Percentiles rank a stretch among this genome's conserved stretches.
phyloP scores from a whole-genome alignment of 2,797 vertebrate genomes.

The Florisuga fusca region DNA sequence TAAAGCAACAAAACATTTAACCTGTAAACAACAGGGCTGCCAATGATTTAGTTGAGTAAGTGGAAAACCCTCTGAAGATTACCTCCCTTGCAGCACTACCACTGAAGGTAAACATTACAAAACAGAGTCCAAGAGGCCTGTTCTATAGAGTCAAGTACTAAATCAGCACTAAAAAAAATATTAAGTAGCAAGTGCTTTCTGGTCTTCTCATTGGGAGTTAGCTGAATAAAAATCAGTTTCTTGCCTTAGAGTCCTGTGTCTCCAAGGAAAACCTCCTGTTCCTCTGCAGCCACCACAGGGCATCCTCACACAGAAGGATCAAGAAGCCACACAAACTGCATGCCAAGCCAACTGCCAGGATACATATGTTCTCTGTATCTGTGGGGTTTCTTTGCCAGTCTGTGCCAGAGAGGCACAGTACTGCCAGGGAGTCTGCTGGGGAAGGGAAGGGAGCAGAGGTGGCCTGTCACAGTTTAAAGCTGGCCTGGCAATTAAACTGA shows the following conservation, averaged over 20 bases:
- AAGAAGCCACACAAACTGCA: not conserved
- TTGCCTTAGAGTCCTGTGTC: not conserved
- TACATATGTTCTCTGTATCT: rapidly evolving
- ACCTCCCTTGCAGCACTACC: too few relatives aligned
- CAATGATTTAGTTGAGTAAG: not conserved
- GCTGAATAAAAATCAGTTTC: not conserved
- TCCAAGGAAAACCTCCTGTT: not conserved
- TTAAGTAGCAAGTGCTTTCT: not conserved
- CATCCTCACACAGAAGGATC: too few relatives aligned
- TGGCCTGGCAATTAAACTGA: too few relatives aligned
- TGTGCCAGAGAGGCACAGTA: too few relatives aligned
- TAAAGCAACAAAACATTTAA: not conserved
- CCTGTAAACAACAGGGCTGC: not conserved
- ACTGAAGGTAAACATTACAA: not conserved
- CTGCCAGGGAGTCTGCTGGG: rapidly evolving
- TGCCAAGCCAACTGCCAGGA: not conserved
- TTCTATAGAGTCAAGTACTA: not conserved
- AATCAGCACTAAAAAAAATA: not conserved
- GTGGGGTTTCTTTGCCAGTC: rapidly evolving
- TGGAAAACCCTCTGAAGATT: not conserved
- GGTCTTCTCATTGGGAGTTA: not conserved
- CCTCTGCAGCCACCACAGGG: not conserved
- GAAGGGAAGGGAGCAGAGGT: too few relatives aligned
- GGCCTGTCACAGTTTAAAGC: too few relatives aligned
- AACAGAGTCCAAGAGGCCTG: not conserved